phyloP scores from a whole-genome alignment of 2,888 invertebrate species.

The Lycocerus yunnanus region DNA sequence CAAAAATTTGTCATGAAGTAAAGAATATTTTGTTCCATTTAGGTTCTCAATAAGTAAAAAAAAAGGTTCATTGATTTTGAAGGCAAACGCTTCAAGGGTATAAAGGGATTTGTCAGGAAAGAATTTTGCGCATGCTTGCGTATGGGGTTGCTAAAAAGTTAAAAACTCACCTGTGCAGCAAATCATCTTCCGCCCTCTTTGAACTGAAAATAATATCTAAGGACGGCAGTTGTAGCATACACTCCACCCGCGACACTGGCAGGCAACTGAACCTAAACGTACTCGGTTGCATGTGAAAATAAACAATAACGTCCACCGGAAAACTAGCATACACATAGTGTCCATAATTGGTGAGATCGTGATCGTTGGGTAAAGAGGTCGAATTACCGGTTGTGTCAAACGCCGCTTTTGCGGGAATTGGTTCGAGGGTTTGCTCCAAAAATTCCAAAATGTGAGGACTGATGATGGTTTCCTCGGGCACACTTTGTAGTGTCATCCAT shows the following conservation, averaged over 20 bases:
- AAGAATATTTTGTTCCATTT: not conserved
- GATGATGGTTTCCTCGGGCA: conserved; percentile 97
- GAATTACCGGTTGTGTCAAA: conserved; percentile 42
- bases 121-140: no score
- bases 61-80: no score
- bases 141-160: no score
- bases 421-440: conserved; percentile 94
- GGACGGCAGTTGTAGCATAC: conserved; percentile 94
- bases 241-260: conserved; percentile 94
- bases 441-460: conserved; percentile 97
- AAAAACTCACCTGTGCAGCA: conserved; percentile 41
- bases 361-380: conserved; percentile 48
- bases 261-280: conserved; percentile 95
- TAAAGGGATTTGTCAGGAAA: no score
- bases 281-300: conserved; percentile 97
- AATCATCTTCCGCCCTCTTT: conserved; percentile 80
- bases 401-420: conserved; percentile 70
- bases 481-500: conserved; percentile 95
- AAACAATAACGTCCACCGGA: conserved; percentile 98
- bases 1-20: not conserved
- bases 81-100: no score
- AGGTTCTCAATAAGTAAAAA: no score
- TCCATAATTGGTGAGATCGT: conserved; percentile 67
- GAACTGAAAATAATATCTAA: conserved; percentile 96
- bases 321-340: conserved; percentile 91